Percentiles rank a stretch among this genome's conserved stretches.
These are phyloP conservation scores for Hippasteria phrygiana DNA, from an alignment of 53 echinoderm and acorn worm genomes.

Conservation along the genomic window DNA sequence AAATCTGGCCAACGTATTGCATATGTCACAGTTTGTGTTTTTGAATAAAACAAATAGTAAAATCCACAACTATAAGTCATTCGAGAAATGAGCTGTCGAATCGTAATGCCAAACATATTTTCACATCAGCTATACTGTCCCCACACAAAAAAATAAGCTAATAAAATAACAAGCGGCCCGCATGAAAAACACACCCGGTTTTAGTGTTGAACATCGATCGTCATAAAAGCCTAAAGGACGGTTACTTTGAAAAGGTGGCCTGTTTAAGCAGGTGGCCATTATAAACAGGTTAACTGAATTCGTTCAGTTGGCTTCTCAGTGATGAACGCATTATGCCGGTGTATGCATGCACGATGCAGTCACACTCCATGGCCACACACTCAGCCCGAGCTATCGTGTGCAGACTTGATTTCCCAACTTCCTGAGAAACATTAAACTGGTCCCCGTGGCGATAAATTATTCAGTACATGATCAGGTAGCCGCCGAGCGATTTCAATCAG, in stretches of 20 bases:
- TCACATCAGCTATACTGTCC: no score
- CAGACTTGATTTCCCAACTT: not conserved
- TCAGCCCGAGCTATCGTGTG: not conserved
- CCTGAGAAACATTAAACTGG: constrained; percentile 1
- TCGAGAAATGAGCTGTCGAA: no score
- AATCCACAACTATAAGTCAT: no score
- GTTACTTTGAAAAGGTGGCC: no score
- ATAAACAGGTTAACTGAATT: not conserved
- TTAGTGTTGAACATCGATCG: no score
- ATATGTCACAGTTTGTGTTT: not conserved
- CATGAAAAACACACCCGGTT: no score
- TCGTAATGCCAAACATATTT: no score
- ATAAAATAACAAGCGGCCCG: no score
- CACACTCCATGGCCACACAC: no score
- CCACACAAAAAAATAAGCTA: no score
- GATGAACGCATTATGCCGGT: not conserved
- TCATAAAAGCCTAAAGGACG: no score
- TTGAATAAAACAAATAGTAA: no score
- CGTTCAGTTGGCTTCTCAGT: not conserved
- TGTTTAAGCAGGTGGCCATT: not conserved
- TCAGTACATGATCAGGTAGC: constrained; percentile 51
- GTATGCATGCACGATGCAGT: not conserved
- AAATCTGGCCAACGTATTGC: not conserved
- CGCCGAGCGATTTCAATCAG: constrained; percentile 54
- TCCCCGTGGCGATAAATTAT: constrained; percentile 40